These are phyloP conservation scores for Hirtodrosophila trivittata DNA, from an alignment of 2,888 invertebrate genomes.

Conservation along the genomic window DNA sequence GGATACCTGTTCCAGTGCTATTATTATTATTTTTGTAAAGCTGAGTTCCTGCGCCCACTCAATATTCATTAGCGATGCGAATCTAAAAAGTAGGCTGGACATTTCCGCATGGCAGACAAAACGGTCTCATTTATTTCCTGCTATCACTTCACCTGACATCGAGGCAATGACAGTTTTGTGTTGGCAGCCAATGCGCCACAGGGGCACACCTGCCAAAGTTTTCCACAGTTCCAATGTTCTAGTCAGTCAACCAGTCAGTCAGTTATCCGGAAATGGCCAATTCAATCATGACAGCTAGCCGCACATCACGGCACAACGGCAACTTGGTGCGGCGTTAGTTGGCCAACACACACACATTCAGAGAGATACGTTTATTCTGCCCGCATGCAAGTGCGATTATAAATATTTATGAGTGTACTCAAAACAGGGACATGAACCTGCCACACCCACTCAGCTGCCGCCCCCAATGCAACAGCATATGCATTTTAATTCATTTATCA, in stretches of 20 bases:
- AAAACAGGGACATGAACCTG: neutral
- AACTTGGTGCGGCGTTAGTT: conserved; percentile 1
- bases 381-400: conserved; percentile 27
- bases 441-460: conserved; percentile 14
- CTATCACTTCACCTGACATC: conserved; percentile 17
- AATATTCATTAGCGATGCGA: conserved; percentile 48
- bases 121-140: conserved; percentile 32
- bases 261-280: conserved; percentile 34
- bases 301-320: conserved; percentile 21
- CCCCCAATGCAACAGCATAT: conserved; percentile 21
- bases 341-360: conserved; percentile 12
- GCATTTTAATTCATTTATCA: conserved; percentile 63
- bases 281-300: conserved; percentile 47
- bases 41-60: no score
- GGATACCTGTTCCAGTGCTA: no score
- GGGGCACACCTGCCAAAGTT: conserved; percentile 5
- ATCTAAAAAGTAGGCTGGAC: conserved; percentile 22
- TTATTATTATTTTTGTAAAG: no score
- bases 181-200: conserved; percentile 5
- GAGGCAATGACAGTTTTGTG: conserved; percentile 8
- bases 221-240: neutral
- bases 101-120: conserved; percentile 22
- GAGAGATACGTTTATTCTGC: neutral
- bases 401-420: conserved; percentile 51
- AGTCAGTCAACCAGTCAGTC: conserved; percentile 3